Percentiles rank a stretch among this genome's conserved stretches.
Conservation (phyloP, 2,888 invertebrate species). For the Clanis bilineata region DNA sequence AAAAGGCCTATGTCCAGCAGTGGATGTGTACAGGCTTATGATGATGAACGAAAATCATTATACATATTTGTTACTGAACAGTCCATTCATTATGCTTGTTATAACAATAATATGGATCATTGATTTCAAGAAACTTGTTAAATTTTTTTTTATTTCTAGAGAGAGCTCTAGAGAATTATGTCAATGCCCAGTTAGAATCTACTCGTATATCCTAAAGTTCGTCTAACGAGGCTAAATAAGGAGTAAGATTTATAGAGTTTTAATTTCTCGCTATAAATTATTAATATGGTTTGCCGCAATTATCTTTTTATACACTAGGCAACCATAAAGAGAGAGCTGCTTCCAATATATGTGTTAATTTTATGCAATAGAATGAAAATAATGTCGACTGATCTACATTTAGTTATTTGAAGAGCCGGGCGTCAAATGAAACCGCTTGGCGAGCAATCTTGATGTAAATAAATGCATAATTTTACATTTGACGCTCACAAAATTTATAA, state of each 20-base stretch:
- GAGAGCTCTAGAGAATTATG: neutral
- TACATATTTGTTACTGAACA: too few species aligned
- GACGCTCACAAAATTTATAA: too few species aligned
- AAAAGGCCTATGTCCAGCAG: too few species aligned
- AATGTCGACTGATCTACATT: neutral
- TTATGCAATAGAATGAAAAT: slow-evolving; percentile 14
- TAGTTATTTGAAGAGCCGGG: slow-evolving; percentile 7
- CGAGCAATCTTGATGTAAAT: neutral
- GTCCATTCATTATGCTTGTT: too few species aligned
- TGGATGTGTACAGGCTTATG: too few species aligned
- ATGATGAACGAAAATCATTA: too few species aligned
- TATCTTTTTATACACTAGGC: neutral
- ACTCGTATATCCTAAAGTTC: neutral
- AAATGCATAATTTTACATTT: neutral
- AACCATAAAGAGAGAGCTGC: slow-evolving; percentile 3
- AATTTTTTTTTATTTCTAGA: neutral
- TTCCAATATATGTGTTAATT: slow-evolving; percentile 11
- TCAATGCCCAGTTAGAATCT: neutral
- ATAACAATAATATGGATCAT: too few species aligned
- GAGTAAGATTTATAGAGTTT: neutral
- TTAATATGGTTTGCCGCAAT: slow-evolving; percentile 6
- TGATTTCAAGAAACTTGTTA: too few species aligned
- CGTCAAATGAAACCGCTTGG: neutral
- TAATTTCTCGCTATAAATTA: slow-evolving; percentile 13
- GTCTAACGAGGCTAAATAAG: neutral